Base-by-base conservation (phyloP, 2,797 vertebrate species). In the Tragopan temminckii region DNA sequence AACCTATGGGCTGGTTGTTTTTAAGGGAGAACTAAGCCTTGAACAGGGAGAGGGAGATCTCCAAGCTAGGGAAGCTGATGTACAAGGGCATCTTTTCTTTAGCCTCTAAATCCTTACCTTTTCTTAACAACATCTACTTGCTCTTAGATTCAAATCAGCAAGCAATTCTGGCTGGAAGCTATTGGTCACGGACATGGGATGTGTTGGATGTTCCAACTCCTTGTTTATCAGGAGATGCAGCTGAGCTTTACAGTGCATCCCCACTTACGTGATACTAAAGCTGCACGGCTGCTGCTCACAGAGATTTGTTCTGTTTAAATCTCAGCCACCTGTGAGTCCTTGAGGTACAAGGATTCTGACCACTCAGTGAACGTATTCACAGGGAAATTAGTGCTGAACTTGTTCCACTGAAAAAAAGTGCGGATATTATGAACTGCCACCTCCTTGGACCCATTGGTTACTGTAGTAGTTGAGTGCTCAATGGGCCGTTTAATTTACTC, bases 401-500 rank as follows among this genome's bases (percentile, higher is more conserved):
- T 27, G 3, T 21, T 66, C 35, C 45, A 78, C 80, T 69, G 4
- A 74, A 75, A 42, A 52, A 61, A 42, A 13, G 43, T 4, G 33
- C 53, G 9, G 27, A 40, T 40, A 50, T 80, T 24, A n/a, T 57
- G 52, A 92, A 71, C 45, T 25, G 43, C 53, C 19, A 29, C 42
- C 23, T 43, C 80, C 80, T 71, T 18, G 25, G 35, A 64, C 85
- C 80, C 85, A 78, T 86, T 88, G 53, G 74, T 86, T 94, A 76
- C 76, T n/a, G 18, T 13, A 75, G 70, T 18, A 50, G 84, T 94
- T 81, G 59, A 90, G 86, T 63, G 86, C 80, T 91, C 90, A 96
- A 94, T 91, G 94, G 74, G 63, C 93, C 27, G 1, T 90, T 94
- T 90, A 90, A 95, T 95, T 77, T 79, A 59, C 88, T 91, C 55